phyloP scores from a whole-genome alignment of 1,140 invertebrate genomes.

The Scaptodrosophila lebanonensis region DNA sequence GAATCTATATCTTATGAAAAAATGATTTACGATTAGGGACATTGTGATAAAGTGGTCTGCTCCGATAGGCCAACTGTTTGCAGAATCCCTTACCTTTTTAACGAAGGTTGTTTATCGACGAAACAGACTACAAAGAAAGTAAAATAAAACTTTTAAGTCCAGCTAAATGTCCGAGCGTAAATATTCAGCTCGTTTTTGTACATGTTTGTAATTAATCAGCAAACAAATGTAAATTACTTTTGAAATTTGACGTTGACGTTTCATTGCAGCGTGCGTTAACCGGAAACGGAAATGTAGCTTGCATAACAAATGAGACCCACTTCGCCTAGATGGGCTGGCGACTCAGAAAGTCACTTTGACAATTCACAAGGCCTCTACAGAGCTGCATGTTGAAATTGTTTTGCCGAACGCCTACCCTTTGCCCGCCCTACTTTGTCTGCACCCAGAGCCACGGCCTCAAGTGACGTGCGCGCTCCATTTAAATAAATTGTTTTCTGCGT shows the following conservation, averaged over 20 bases:
- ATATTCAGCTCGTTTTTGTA: constrained; percentile 3
- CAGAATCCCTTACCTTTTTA: too few relatives aligned
- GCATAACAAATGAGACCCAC: constrained; percentile 72
- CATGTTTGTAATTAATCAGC: constrained; percentile 62
- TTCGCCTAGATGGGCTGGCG: constrained; percentile 37
- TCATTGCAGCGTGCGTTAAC: constrained; percentile 56
- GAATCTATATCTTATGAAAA: too few relatives aligned
- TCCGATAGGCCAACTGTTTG: too few relatives aligned
- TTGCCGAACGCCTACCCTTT: constrained; percentile 32
- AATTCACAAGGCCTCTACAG: constrained; percentile 56
- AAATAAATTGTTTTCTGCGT: background rate
- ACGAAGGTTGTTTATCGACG: too few relatives aligned
- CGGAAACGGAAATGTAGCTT: constrained; percentile 69
- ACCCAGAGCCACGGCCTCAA: background rate
- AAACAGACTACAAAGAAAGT: too few relatives aligned
- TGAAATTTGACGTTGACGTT: constrained; percentile 45
- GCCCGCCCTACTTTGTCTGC: too few relatives aligned
- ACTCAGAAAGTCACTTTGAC: constrained; percentile 28
- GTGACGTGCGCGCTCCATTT: too few relatives aligned
- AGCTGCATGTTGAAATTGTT: constrained; percentile 36
- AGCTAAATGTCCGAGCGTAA: too few relatives aligned
- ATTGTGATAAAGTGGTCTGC: too few relatives aligned
- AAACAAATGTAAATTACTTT: constrained; percentile 59
- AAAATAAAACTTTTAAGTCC: background rate
- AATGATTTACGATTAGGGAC: too few relatives aligned